Conservation (phyloP, 2,797 vertebrate genomes). For the Alca torda region DNA sequence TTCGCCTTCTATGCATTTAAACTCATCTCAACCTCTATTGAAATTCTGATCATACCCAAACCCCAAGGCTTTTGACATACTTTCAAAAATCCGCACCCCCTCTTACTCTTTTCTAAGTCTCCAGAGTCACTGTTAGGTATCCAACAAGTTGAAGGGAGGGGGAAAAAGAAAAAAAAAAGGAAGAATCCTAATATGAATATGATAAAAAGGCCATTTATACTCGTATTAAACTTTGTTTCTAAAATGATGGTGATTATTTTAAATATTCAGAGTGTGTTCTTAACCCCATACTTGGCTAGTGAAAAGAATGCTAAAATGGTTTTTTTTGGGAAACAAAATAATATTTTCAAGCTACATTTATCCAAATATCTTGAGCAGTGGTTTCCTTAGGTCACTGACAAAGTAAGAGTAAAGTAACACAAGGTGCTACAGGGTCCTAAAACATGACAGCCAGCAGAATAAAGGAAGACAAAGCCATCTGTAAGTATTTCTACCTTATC, state of each 20-base stretch:
- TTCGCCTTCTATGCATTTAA: conserved; percentile 84
- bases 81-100: conserved; percentile 87
- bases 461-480: not conserved
- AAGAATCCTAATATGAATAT: conserved; percentile 45
- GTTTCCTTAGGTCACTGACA: conserved; percentile 60
- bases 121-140: conserved; percentile 81
- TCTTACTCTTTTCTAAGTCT: conserved; percentile 82
- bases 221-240: not conserved
- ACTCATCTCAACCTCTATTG: conserved; percentile 85
- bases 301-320: conserved; percentile 23
- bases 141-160: conserved; percentile 69
- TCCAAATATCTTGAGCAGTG: not conserved
- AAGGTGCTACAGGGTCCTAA: not conserved
- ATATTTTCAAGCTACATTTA: conserved; percentile 51
- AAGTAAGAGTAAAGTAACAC: conserved; percentile 48
- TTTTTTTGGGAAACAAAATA: not conserved
- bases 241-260: conserved; percentile 7
- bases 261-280: not conserved
- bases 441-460: conserved; percentile 9
- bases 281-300: not conserved
- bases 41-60: conserved; percentile 91
- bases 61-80: conserved; percentile 90
- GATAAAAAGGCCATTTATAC: conserved; percentile 22
- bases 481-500: conserved; percentile 36
- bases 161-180: not conserved